Evolutionary conservation across 2,797 vertebrate genomes (phyloP).

Genomic region (Orientallactaga sibirica): DNA sequence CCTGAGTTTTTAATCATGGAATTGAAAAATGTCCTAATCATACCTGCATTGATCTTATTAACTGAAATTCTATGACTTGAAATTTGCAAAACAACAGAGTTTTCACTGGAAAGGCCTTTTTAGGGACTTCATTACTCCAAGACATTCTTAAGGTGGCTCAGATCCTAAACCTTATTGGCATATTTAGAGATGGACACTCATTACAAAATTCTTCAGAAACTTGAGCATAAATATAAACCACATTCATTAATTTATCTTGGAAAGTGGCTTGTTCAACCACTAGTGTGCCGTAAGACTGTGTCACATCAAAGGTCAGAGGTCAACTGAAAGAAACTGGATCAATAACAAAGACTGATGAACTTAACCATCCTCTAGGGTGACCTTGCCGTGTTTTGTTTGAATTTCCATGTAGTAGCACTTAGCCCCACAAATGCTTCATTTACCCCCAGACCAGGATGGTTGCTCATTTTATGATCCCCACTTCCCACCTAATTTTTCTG

Average conservation of each 20-base stretch:
- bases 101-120: not conserved
- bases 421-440: not conserved
- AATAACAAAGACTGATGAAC: not conserved
- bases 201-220: not conserved
- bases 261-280: not conserved
- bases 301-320: constrained; percentile 8
- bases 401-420: not conserved
- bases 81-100: not conserved
- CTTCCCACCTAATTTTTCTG: not conserved
- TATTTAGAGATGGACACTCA: not conserved
- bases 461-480: not conserved
- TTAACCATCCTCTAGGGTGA: not conserved
- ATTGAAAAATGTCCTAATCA: not conserved
- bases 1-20: not conserved
- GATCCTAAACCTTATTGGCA: not conserved
- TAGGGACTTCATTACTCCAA: not conserved
- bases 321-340: not conserved
- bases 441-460: not conserved
- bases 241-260: not conserved
- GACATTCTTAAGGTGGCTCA: not conserved
- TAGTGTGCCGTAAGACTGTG: not conserved
- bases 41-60: not conserved
- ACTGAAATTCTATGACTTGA: not conserved
- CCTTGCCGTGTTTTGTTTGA: not conserved
- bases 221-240: not conserved